Evolutionary conservation across 2,113 vertebrate species (phyloP).

Genomic region (Ellobius talpinus): DNA sequence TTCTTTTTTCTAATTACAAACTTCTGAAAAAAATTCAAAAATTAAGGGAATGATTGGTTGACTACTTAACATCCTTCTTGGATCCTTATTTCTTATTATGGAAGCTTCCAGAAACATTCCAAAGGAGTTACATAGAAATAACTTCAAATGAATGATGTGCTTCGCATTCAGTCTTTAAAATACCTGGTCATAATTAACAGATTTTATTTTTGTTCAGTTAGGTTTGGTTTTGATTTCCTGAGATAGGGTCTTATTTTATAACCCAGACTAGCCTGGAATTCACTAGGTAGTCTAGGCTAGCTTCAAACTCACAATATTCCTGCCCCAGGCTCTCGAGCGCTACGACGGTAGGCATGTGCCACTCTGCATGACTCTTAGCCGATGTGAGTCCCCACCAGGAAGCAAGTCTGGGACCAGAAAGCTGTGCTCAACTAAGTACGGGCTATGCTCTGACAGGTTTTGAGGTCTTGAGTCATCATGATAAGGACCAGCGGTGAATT

Average conservation of each 20-base stretch:
- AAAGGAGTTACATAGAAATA: background rate
- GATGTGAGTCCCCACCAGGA: background rate
- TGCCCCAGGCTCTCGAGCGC: background rate
- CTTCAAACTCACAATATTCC: background rate
- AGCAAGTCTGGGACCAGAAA: background rate
- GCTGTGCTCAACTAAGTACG: background rate
- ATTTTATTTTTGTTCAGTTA: background rate
- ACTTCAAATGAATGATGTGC: conserved; percentile 2
- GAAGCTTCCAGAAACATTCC: background rate
- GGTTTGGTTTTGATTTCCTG: background rate
- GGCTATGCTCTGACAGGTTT: background rate
- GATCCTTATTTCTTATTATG: background rate
- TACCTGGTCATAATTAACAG: background rate
- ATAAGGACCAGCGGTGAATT: background rate
- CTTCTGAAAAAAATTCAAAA: background rate
- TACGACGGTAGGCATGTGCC: background rate
- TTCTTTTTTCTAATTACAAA: background rate
- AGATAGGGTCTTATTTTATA: background rate
- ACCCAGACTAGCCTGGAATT: background rate
- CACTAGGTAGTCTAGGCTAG: background rate
- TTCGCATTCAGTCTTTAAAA: conserved; percentile 15
- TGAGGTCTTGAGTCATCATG: background rate
- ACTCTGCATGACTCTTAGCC: background rate
- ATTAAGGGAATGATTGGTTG: background rate
- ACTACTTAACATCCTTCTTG: background rate